Evolutionary conservation across 2,888 invertebrate species (phyloP).

Genomic region (Drosophila seclusa): DNA sequence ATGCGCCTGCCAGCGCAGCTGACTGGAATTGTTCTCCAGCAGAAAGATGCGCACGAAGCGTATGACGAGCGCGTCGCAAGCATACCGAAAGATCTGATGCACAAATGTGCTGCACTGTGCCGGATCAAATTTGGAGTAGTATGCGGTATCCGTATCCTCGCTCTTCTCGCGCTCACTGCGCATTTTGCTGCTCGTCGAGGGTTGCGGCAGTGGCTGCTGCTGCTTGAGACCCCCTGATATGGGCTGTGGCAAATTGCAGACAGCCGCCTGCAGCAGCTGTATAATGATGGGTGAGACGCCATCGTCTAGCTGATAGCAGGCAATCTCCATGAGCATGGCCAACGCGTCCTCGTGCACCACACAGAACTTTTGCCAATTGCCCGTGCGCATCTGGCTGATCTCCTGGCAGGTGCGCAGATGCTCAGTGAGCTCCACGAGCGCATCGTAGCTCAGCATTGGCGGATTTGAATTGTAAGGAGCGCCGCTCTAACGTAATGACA

Average conservation of each 20-base stretch:
- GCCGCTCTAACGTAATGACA: constrained; percentile 45
- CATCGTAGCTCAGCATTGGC: constrained; percentile 91
- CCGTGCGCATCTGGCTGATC: constrained; percentile 94
- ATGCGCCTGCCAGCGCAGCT: constrained; percentile 98
- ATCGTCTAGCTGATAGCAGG: constrained; percentile 93
- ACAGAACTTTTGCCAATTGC: constrained; percentile 98
- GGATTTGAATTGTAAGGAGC: constrained; percentile 77
- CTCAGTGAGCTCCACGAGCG: constrained; percentile 96
- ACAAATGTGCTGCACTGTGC: constrained; percentile 89
- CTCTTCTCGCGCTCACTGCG: constrained; percentile 89
- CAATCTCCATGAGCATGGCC: constrained; percentile 92
- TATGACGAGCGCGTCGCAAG: constrained; percentile 85
- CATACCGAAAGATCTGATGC: constrained; percentile 89
- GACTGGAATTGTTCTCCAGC: constrained; percentile 96
- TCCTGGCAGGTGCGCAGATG: constrained; percentile 97
- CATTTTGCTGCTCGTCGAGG: constrained; percentile 77
- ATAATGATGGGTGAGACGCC: constrained; percentile 95
- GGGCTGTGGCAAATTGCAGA: constrained; percentile 87
- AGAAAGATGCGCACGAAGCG: constrained; percentile 95
- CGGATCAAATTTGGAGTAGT: constrained; percentile 88
- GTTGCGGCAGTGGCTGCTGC: constrained; percentile 46
- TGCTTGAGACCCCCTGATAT: constrained; percentile 45
- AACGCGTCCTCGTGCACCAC: constrained; percentile 90
- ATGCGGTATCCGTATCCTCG: constrained; percentile 87
- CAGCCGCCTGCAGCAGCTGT: constrained; percentile 94